Conservation (phyloP, 2,888 invertebrate species). For the Stenchaetothrips biformis region DNA sequence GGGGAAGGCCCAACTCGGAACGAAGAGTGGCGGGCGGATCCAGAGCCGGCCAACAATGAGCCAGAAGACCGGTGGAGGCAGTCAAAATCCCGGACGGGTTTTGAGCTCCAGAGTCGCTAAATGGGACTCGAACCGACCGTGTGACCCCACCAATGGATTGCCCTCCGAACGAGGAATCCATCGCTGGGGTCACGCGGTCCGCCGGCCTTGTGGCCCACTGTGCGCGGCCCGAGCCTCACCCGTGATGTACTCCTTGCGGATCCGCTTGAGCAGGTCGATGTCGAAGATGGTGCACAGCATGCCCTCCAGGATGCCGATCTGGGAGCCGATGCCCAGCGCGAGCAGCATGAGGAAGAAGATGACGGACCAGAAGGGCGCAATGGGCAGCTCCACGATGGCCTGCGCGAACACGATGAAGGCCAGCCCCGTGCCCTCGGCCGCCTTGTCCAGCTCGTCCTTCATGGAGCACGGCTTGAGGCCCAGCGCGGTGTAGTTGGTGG, state of each 20-base stretch:
- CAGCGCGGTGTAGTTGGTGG: slow-evolving; percentile 44
- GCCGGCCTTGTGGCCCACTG: too few relatives aligned
- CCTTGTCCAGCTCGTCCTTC: slow-evolving; percentile 72
- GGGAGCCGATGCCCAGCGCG: slow-evolving; percentile 87
- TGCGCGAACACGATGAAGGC: slow-evolving; percentile 98
- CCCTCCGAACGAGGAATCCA: too few relatives aligned
- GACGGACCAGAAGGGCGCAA: slow-evolving; percentile 92
- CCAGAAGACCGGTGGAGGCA: too few relatives aligned
- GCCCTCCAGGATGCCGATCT: slow-evolving; percentile 94
- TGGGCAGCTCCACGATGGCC: slow-evolving; percentile 89
- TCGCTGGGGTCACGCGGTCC: too few relatives aligned
- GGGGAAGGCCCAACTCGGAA: background rate
- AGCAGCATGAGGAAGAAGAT: slow-evolving; percentile 94
- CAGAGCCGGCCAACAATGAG: too few relatives aligned
- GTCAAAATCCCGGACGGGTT: too few relatives aligned
- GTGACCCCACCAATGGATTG: too few relatives aligned
- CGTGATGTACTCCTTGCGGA: slow-evolving; percentile 83
- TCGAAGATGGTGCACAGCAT: slow-evolving; percentile 94
- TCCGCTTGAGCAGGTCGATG: slow-evolving; percentile 81
- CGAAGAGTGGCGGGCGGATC: too few relatives aligned
- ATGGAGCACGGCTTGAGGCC: slow-evolving; percentile 65
- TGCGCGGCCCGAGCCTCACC: slow-evolving; percentile 50
- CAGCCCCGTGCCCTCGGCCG: slow-evolving; percentile 91
- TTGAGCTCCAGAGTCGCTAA: too few relatives aligned
- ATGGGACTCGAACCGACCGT: too few relatives aligned